Percentiles rank a stretch among this genome's conserved stretches.
Evolutionary conservation across 2,797 vertebrate species (phyloP).

Genomic region (Brotula barbata): DNA sequence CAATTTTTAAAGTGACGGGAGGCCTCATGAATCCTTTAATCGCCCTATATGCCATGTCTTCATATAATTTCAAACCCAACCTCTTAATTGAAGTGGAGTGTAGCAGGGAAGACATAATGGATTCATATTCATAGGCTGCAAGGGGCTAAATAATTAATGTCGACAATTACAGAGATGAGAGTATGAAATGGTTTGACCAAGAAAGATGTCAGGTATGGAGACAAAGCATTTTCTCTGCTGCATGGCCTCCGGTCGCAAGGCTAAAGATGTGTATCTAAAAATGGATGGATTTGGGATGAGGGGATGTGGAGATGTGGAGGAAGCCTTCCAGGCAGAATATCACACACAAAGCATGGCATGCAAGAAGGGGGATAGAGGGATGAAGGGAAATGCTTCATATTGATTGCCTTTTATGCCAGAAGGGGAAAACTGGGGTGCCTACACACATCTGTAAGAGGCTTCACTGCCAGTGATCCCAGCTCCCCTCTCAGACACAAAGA

Average conservation of each 20-base stretch:
- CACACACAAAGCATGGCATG: constrained; percentile 26
- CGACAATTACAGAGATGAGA: constrained; percentile 60
- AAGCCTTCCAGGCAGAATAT: constrained; percentile 43
- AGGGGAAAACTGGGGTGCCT: constrained; percentile 37
- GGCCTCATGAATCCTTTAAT: constrained; percentile 56
- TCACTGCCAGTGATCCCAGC: constrained; percentile 17
- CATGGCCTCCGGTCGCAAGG: constrained; percentile 50
- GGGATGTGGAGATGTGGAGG: constrained; percentile 43
- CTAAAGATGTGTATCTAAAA: constrained; percentile 44
- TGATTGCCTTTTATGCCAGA: constrained; percentile 55
- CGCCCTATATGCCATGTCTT: constrained; percentile 44
- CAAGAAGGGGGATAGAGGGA: constrained; percentile 29
- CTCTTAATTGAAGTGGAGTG: constrained; percentile 60
- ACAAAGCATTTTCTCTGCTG: constrained; percentile 43
- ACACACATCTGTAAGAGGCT: constrained; percentile 33
- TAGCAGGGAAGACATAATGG: constrained; percentile 57
- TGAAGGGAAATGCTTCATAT: constrained; percentile 54
- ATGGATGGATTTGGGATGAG: constrained; percentile 44
- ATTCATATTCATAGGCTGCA: constrained; percentile 66
- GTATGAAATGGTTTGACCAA: constrained; percentile 32
- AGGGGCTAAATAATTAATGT: constrained; percentile 71
- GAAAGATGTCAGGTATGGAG: constrained; percentile 45
- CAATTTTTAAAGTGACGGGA: constrained; percentile 58
- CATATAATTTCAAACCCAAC: constrained; percentile 46
- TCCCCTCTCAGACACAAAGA: constrained; percentile 47